phyloP scores from a whole-genome alignment of 2,113 vertebrate species.

The Shinisaurus crocodilurus region DNA sequence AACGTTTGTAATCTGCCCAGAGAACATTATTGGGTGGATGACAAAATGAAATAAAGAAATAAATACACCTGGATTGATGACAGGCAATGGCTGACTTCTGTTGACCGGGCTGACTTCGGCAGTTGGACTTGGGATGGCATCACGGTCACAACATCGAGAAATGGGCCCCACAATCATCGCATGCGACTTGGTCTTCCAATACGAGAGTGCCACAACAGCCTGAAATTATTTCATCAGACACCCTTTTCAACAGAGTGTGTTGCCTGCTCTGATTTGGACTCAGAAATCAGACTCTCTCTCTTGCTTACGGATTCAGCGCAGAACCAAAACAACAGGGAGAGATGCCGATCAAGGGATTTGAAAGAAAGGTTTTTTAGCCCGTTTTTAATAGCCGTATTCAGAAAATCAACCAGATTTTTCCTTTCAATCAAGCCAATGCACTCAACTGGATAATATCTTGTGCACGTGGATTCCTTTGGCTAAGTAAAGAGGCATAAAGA shows the following conservation, averaged over 20 bases:
- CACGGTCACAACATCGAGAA: not conserved
- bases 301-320: not conserved
- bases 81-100: not conserved
- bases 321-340: slow-evolving; percentile 15
- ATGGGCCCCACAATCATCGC: not conserved
- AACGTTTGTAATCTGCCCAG: no score
- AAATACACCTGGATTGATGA: not conserved
- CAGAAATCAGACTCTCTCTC: not conserved
- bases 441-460: slow-evolving; percentile 8
- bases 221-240: slow-evolving; percentile 44
- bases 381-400: not conserved
- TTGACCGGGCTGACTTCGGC: not conserved
- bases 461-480: slow-evolving; percentile 23
- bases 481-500: slow-evolving; percentile 22
- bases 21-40: no score
- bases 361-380: slow-evolving; percentile 33
- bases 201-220: not conserved
- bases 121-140: not conserved
- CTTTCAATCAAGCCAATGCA: slow-evolving; percentile 42
- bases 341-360: slow-evolving; percentile 1
- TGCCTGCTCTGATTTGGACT: not conserved
- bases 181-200: not conserved
- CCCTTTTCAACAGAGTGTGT: slow-evolving; percentile 15
- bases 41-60: not conserved
- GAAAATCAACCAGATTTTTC: slow-evolving; percentile 33